phyloP scores from a whole-genome alignment of 2,888 invertebrate genomes.

The Sminthurides aquaticus region DNA sequence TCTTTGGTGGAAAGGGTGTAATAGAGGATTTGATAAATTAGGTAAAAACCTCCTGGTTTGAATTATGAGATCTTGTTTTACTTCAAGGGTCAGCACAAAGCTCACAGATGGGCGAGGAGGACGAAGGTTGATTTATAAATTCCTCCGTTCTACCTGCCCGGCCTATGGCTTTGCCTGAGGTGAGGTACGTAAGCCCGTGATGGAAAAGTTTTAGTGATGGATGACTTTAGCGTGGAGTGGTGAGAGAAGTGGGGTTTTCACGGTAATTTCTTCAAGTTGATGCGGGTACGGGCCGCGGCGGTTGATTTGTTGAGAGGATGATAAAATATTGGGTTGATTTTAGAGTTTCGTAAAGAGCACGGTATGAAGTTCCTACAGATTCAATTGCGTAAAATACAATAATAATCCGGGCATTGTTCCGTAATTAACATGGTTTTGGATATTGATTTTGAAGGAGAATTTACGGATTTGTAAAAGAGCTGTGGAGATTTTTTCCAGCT shows the following conservation, averaged over 20 bases:
- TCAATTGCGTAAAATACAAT: conserved; percentile 9
- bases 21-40: not conserved
- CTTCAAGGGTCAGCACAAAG: too few species aligned
- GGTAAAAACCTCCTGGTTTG: not conserved
- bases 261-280: not conserved
- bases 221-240: not conserved
- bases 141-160: not conserved
- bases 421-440: not conserved
- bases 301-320: conserved; percentile 3
- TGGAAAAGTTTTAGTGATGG: not conserved
- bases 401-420: not conserved
- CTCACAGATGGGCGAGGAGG: not conserved
- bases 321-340: conserved; percentile 6
- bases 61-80: too few species aligned
- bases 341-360: conserved; percentile 28
- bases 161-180: not conserved
- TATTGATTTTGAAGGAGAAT: not conserved
- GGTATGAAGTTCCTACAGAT: conserved; percentile 28
- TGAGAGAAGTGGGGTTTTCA: not conserved
- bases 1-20: too few species aligned
- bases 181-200: not conserved
- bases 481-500: not conserved
- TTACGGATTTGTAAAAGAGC: not conserved
- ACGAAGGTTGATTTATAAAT: not conserved
- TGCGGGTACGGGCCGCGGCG: too few species aligned